These are phyloP conservation scores for Boloria euphrosyne DNA, from an alignment of 2,888 invertebrate species.

Conservation along the genomic window DNA sequence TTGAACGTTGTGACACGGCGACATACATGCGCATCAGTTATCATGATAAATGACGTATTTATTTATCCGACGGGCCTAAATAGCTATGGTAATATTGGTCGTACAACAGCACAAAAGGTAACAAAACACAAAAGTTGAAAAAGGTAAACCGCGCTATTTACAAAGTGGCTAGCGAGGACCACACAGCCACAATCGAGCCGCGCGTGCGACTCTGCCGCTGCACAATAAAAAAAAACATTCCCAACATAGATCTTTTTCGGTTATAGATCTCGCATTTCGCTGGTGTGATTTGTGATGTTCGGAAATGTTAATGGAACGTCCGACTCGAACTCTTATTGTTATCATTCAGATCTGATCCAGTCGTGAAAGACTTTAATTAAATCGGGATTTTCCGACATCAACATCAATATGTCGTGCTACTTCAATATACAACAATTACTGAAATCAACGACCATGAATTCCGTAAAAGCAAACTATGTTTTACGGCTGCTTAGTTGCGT, in stretches of 20 bases:
- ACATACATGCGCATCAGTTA: constrained; percentile 77
- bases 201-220: constrained; percentile 78
- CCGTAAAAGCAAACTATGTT: constrained; percentile 67
- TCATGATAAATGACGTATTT: constrained; percentile 82
- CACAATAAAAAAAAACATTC: constrained; percentile 71
- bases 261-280: constrained; percentile 80
- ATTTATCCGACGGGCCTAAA: constrained; percentile 82
- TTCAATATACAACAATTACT: constrained; percentile 7
- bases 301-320: constrained; percentile 77
- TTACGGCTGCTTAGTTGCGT: constrained; percentile 34
- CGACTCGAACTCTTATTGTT: constrained; percentile 45
- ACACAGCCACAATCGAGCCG: constrained; percentile 81
- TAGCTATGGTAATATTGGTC: constrained; percentile 83
- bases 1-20: constrained; percentile 62
- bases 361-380: not conserved
- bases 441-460: constrained; percentile 49
- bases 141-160: constrained; percentile 83
- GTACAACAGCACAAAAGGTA: constrained; percentile 83
- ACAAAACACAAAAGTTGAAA: constrained; percentile 83
- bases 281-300: constrained; percentile 82
- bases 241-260: constrained; percentile 78
- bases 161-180: constrained; percentile 82
- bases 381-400: not conserved
- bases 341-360: not conserved
- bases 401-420: constrained; percentile 3